These are phyloP conservation scores for Catocala sponsa DNA, from an alignment of 2,888 invertebrate species.

Conservation along the genomic window DNA sequence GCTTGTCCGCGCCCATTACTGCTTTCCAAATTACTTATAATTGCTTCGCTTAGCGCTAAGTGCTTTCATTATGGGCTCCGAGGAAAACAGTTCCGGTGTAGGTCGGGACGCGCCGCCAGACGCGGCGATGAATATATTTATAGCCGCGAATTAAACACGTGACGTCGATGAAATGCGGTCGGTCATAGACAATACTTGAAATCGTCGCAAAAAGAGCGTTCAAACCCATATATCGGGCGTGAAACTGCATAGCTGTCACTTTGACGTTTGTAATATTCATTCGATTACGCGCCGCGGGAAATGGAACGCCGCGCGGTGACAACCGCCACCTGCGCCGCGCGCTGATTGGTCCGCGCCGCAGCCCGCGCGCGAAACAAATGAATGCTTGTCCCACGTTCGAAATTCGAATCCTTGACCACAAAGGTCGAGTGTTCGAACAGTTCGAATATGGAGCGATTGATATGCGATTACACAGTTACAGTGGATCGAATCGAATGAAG, in stretches of 20 bases:
- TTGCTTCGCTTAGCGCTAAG: constrained; percentile 87
- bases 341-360: constrained; percentile 61
- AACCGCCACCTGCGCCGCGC: constrained; percentile 75
- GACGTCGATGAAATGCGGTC: constrained; percentile 46
- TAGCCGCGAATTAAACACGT: constrained; percentile 43
- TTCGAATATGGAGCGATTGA: constrained; percentile 75
- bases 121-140: constrained; percentile 66
- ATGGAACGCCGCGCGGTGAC: constrained; percentile 79
- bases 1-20: constrained; percentile 86
- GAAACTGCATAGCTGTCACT: constrained; percentile 77
- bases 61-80: constrained; percentile 84
- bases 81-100: constrained; percentile 73
- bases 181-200: constrained; percentile 68
- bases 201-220: constrained; percentile 76
- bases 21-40: constrained; percentile 86
- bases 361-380: constrained; percentile 69
- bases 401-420: constrained; percentile 67
- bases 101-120: constrained; percentile 70
- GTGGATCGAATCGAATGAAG: constrained; percentile 65
- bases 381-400: constrained; percentile 62
- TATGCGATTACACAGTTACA: constrained; percentile 64
- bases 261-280: constrained; percentile 86
- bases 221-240: constrained; percentile 74
- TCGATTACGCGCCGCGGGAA: constrained; percentile 82
- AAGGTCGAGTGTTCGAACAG: constrained; percentile 59